Conservation (phyloP, 2,113 vertebrate genomes). For the Silurus meridionalis region DNA sequence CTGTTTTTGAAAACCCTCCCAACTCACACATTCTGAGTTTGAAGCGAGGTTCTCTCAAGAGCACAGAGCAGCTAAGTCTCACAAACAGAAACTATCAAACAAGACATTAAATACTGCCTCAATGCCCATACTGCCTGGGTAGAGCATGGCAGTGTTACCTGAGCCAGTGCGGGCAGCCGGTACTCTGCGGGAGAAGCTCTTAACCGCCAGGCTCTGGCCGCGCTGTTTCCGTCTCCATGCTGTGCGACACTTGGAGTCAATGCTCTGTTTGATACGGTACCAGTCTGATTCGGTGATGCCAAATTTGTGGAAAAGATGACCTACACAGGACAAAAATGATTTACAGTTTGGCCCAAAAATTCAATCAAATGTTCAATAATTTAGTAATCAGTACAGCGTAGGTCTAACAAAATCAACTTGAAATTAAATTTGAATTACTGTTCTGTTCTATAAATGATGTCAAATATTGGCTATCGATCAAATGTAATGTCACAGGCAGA, state of each 20-base stretch:
- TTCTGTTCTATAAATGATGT: not conserved
- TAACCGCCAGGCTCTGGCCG: conserved; percentile 94
- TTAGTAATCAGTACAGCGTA: not conserved
- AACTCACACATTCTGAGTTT: conserved; percentile 31
- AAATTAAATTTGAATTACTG: not conserved
- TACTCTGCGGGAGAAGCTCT: conserved; percentile 92
- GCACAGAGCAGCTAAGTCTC: conserved; percentile 18
- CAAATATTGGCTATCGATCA: not conserved
- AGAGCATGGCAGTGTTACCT: conserved; percentile 61
- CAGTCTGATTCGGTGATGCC: conserved; percentile 93
- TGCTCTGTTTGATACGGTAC: conserved; percentile 99
- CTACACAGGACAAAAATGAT: conserved; percentile 62
- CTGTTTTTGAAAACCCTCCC: conserved; percentile 53
- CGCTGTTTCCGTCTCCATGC: conserved; percentile 96
- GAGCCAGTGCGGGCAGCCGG: conserved; percentile 78
- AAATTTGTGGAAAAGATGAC: conserved; percentile 96
- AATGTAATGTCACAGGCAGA: not conserved
- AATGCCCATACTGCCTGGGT: not conserved
- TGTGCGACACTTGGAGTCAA: conserved; percentile 97
- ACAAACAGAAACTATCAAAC: conserved; percentile 27
- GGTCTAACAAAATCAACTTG: not conserved
- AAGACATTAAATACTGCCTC: not conserved
- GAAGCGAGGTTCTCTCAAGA: conserved; percentile 4
- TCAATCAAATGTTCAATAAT: not conserved
- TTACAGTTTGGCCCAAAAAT: not conserved